Evolutionary conservation across 2,113 vertebrate genomes (phyloP), one percentile per base, ranked within the genome.

Genomic region (Cavia porcellus): DNA sequence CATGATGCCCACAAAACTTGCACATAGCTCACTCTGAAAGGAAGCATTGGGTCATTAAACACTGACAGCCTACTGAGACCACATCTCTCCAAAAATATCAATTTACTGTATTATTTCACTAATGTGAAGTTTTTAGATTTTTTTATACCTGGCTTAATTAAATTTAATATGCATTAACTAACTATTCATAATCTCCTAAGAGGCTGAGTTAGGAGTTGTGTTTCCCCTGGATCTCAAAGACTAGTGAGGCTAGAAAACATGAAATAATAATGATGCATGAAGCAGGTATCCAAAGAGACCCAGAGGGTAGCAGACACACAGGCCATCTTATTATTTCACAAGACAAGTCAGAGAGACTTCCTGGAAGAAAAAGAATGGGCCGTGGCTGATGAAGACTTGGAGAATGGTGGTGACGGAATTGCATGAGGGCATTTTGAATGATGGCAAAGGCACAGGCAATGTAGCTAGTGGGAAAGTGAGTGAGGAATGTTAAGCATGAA

Each of bases 141-240:
- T 52, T 90, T 86, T 35, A 87, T 38, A 11, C 30, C 90, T 88
- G 5, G 10, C 50, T 90, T 30, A 87, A 57, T 97, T 92, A 70
- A 50, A 75, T 87, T 62, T 92, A 92, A n/a, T 50, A 85, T 50
- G 66, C 19, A 68, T 92, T 66, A 62, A 42, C 92, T 96, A 80
- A 68, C 10, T 35, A 87, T 9, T 22, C 19, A 62, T 55, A 75
- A 66, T 85, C 22, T 70, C 47, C 12, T 64, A 74, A 82, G 72
- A 79, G 38, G 68, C 6, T 7, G 25, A 84, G 14, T 52, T 32
- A 86, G 68, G 45, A 50, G 22, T 38, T 82, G 20, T 64, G 19
- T 13, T 81, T 7, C 82, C 24, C 59, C 14, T 19, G 28, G 20
- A 59, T 64, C 14, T 66, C 35, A 75, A 28, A 45, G 50, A 42